phyloP scores from a whole-genome alignment of 2,797 vertebrate species.

The Clarias platycephalus region DNA sequence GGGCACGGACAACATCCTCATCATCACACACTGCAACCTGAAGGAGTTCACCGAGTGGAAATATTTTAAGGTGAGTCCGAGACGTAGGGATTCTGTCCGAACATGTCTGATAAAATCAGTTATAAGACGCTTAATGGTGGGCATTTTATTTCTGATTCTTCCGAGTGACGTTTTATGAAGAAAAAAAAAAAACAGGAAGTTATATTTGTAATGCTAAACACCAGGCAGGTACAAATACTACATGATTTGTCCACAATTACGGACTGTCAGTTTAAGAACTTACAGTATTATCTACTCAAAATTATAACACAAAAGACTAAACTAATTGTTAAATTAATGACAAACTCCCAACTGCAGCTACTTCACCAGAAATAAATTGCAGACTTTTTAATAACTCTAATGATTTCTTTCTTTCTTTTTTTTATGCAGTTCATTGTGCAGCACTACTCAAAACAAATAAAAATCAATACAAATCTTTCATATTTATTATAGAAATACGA shows the following conservation, averaged over 20 bases:
- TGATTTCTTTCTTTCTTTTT: too few relatives aligned
- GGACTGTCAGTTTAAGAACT: too few relatives aligned
- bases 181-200: background rate
- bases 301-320: too few relatives aligned
- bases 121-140: background rate
- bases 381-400: too few relatives aligned
- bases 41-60: constrained; percentile 93
- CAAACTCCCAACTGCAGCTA: too few relatives aligned
- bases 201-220: background rate
- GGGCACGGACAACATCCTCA: constrained; percentile 81
- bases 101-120: background rate
- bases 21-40: constrained; percentile 90
- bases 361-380: too few relatives aligned
- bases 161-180: background rate
- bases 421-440: too few relatives aligned
- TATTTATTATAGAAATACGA: too few relatives aligned
- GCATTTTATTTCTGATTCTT: background rate
- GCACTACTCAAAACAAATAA: too few relatives aligned
- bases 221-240: background rate
- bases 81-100: background rate
- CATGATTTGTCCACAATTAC: background rate
- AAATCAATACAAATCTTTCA: too few relatives aligned
- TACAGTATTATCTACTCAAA: too few relatives aligned
- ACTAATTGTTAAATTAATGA: too few relatives aligned
- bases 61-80: constrained; percentile 88